phyloP scores from a whole-genome alignment of 2,888 invertebrate genomes.

The Drosophila percnosoma region DNA sequence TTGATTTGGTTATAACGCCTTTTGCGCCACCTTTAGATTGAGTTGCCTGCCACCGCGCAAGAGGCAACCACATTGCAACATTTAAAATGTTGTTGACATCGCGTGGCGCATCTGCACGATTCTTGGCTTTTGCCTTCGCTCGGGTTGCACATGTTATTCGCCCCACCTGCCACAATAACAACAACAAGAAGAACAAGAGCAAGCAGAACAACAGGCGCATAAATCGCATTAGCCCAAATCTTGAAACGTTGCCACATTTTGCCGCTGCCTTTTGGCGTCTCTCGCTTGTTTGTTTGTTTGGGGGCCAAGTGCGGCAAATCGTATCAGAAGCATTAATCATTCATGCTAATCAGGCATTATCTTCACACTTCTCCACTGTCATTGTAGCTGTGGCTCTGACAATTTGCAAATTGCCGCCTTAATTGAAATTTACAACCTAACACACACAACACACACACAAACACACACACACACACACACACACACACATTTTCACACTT shows the following conservation, averaged over 20 bases:
- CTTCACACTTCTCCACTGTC: constrained; percentile 65
- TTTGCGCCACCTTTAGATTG: constrained; percentile 16
- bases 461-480: no score
- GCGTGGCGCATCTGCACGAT: constrained; percentile 57
- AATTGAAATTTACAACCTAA: constrained; percentile 65
- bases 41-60: constrained; percentile 17
- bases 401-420: constrained; percentile 76
- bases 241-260: constrained; percentile 48
- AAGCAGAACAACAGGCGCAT: constrained; percentile 26
- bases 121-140: constrained; percentile 38
- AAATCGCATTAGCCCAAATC: constrained; percentile 78
- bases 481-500: constrained; percentile 5
- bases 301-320: constrained; percentile 46
- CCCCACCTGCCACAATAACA: constrained; percentile 48
- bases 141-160: constrained; percentile 74
- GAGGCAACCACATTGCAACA: constrained; percentile 34
- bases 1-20: constrained; percentile 34
- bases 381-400: constrained; percentile 42
- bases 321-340: constrained; percentile 63
- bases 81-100: constrained; percentile 65
- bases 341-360: constrained; percentile 74
- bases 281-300: constrained; percentile 9
- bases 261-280: constrained; percentile 9
- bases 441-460: neutral
- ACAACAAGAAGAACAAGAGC: constrained; percentile 5